These are phyloP conservation scores for Clanis bilineata DNA, from an alignment of 2,888 invertebrate genomes.

Conservation along the genomic window DNA sequence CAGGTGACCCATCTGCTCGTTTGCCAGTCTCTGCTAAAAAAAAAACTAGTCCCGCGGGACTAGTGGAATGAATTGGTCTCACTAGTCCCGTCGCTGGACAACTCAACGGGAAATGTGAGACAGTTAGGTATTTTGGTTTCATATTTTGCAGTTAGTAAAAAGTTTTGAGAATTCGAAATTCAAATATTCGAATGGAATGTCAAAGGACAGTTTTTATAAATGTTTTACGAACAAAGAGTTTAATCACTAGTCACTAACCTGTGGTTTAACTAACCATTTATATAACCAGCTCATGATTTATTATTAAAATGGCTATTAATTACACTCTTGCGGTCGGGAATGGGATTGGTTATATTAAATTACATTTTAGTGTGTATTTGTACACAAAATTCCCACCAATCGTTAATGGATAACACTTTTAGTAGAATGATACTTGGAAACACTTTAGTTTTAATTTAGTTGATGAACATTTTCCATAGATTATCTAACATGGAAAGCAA, in stretches of 20 bases:
- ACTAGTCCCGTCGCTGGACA: no score
- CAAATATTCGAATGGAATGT: no score
- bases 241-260: not conserved
- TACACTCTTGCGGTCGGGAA: constrained; percentile 25
- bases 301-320: constrained; percentile 11
- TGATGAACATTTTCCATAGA: not conserved
- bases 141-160: no score
- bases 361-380: constrained; percentile 14
- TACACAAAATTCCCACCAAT: constrained; percentile 19
- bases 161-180: no score
- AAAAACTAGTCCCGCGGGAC: no score
- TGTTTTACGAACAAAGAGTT: not conserved
- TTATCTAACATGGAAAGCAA: not conserved
- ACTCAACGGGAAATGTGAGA: no score
- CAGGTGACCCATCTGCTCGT: no score
- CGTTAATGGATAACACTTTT: not conserved
- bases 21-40: no score
- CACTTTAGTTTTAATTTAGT: not conserved
- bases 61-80: no score
- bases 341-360: constrained; percentile 26
- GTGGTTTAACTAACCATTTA: not conserved
- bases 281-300: constrained; percentile 10
- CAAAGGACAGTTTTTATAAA: not conserved
- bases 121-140: no score
- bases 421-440: not conserved